Conservation (phyloP, 2,113 vertebrate genomes). For the Cepphus grylle region DNA sequence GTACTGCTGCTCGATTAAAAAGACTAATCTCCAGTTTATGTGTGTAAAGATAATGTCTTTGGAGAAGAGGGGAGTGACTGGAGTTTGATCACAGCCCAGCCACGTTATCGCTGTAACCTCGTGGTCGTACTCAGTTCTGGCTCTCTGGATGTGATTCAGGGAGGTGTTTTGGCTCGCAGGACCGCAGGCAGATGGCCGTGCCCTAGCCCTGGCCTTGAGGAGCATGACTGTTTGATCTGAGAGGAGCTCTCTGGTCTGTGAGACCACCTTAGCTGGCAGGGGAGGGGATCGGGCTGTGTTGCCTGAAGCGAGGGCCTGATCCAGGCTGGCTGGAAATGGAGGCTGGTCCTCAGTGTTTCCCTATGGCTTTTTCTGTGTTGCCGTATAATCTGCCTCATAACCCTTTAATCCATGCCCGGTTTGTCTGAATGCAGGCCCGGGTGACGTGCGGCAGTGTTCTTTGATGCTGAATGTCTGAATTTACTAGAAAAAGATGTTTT, state of each 20-base stretch:
- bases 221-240: accelerated
- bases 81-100: background rate
- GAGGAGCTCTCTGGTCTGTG: background rate
- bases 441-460: background rate
- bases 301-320: background rate
- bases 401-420: background rate
- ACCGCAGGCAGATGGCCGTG: accelerated
- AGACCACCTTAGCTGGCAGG: too few species aligned
- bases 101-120: accelerated
- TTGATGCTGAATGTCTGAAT: background rate
- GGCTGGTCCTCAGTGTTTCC: background rate
- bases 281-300: background rate
- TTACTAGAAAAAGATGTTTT: background rate
- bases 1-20: background rate
- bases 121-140: accelerated
- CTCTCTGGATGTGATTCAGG: background rate
- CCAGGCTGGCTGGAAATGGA: background rate
- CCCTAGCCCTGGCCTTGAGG: background rate
- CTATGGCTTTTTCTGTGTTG: background rate
- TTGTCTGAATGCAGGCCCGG: background rate
- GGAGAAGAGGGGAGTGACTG: background rate
- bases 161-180: background rate
- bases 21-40: background rate
- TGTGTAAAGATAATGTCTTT: background rate
- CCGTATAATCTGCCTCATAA: background rate